A percentile compares a stretch with the other conserved stretches of the same genome.
Conservation (phyloP, 2,797 vertebrate genomes). For the Poeciliopsis infans region DNA sequence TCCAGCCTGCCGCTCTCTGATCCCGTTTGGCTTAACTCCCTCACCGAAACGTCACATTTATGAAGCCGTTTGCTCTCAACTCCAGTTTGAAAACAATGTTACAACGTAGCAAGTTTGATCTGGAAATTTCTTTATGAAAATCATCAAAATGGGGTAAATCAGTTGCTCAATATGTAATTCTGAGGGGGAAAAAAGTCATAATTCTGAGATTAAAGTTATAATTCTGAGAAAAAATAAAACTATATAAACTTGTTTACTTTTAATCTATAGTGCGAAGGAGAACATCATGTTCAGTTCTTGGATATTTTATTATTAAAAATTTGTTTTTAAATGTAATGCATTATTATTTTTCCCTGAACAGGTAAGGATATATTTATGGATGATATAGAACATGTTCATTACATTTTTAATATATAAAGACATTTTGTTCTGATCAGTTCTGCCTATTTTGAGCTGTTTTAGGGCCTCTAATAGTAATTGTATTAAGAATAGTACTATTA, state of each 20-base stretch:
- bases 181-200: not conserved
- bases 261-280: not conserved
- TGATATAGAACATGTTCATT: too few species aligned
- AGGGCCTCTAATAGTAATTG: too few species aligned
- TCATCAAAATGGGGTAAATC: not conserved
- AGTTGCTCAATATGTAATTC: not conserved
- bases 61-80: not conserved
- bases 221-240: not conserved
- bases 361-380: too few species aligned
- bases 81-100: not conserved
- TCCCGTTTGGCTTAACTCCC: conserved; percentile 2
- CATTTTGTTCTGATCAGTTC: too few species aligned
- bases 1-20: conserved; percentile 35
- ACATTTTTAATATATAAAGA: too few species aligned
- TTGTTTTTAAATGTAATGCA: too few species aligned
- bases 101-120: not conserved
- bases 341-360: too few species aligned
- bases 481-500: too few species aligned
- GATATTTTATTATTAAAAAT: not conserved
- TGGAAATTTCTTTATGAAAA: not conserved
- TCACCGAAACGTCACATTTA: not conserved
- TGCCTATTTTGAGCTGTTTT: too few species aligned
- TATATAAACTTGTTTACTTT: not conserved
- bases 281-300: not conserved
- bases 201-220: not conserved